phyloP scores from a whole-genome alignment of 2,888 invertebrate genomes.

The Tethea ocularis region DNA sequence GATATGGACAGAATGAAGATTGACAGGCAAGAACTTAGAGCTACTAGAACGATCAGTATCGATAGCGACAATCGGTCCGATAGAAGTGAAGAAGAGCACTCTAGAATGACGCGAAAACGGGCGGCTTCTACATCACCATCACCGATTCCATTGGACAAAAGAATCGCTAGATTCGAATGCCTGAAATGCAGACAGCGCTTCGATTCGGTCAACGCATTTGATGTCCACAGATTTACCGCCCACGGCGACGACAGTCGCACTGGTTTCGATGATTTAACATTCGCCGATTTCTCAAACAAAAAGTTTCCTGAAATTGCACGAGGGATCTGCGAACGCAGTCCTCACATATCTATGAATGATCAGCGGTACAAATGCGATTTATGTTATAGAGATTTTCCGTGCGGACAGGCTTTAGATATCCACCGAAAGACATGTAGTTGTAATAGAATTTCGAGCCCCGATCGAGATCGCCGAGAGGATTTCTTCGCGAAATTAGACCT shows the following conservation, averaged over 20 bases:
- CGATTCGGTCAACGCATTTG: conserved; percentile 88
- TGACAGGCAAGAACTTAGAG: conserved; percentile 59
- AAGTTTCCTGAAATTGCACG: conserved; percentile 92
- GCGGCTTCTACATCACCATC: conserved; percentile 72
- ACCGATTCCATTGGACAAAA: conserved; percentile 67
- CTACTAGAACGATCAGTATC: conserved; percentile 71
- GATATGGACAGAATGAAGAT: conserved; percentile 65
- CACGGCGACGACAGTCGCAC: conserved; percentile 85
- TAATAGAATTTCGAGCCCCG: conserved; percentile 75
- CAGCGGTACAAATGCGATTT: conserved; percentile 88
- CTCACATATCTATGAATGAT: conserved; percentile 84
- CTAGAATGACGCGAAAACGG: conserved; percentile 64
- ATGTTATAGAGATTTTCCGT: conserved; percentile 89
- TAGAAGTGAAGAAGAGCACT: conserved; percentile 77
- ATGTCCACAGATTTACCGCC: conserved; percentile 86
- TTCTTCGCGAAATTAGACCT: conserved; percentile 92
- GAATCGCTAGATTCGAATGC: conserved; percentile 84
- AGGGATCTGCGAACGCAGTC: conserved; percentile 86
- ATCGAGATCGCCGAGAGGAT: conserved; percentile 87
- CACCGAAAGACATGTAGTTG: conserved; percentile 82
- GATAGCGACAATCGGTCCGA: conserved; percentile 84
- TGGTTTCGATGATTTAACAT: conserved; percentile 88
- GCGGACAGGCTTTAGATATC: conserved; percentile 86
- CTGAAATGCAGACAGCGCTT: conserved; percentile 89
- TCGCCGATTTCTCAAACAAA: conserved; percentile 90